Evolutionary conservation across 2,888 invertebrate genomes (phyloP).

Genomic region (Ypsolopha scabrella): DNA sequence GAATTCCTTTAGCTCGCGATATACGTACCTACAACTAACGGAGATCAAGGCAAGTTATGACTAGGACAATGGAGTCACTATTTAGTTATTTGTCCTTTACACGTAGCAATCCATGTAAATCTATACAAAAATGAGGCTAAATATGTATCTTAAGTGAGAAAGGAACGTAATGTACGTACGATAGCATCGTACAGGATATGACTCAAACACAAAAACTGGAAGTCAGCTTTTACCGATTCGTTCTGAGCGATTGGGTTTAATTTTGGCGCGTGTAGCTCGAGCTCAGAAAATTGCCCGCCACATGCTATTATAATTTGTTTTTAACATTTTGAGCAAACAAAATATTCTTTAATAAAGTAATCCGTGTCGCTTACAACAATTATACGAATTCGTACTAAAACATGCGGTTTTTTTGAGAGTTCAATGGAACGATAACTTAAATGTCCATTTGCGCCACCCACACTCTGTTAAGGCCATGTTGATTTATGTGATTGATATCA

Average conservation of each 20-base stretch:
- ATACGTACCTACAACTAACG: too few species aligned
- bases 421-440: conserved; percentile 16
- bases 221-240: conserved; percentile 1
- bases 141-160: too few species aligned
- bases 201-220: neutral
- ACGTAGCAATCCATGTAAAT: too few species aligned
- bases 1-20: too few species aligned
- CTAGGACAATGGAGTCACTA: too few species aligned
- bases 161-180: too few species aligned
- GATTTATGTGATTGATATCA: too few species aligned
- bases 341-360: conserved; percentile 18
- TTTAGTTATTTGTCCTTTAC: too few species aligned
- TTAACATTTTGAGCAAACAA: neutral
- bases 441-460: conserved; percentile 21
- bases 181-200: too few species aligned
- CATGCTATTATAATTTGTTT: neutral
- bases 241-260: neutral
- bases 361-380: conserved; percentile 16
- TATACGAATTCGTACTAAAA: conserved; percentile 11
- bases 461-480: conserved; percentile 6
- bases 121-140: too few species aligned
- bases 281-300: neutral
- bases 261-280: neutral
- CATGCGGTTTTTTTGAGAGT: conserved; percentile 6
- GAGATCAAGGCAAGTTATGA: too few species aligned